phyloP scores from a whole-genome alignment of 2,113 vertebrate species.

The Spea bombifrons region DNA sequence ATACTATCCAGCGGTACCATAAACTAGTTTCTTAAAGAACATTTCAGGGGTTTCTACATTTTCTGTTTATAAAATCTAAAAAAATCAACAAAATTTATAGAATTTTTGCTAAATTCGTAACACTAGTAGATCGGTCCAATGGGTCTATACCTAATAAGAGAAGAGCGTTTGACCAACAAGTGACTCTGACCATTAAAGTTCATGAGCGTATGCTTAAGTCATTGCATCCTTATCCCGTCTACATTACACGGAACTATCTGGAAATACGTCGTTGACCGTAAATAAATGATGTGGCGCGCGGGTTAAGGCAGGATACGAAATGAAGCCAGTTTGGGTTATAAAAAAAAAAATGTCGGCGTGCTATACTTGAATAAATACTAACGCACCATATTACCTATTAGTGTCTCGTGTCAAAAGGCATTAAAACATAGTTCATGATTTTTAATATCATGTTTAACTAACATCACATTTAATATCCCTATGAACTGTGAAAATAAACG shows the following conservation, averaged over 20 bases:
- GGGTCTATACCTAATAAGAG: too few relatives aligned
- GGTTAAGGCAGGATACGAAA: slow-evolving; percentile 14
- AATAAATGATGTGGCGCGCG: slow-evolving; percentile 28
- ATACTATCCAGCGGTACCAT: too few relatives aligned
- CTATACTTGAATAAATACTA: slow-evolving; percentile 44
- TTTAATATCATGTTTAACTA: slow-evolving; percentile 39
- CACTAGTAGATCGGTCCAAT: too few relatives aligned
- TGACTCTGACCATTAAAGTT: too few relatives aligned
- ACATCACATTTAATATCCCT: slow-evolving; percentile 40
- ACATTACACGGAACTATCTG: slow-evolving; percentile 3
- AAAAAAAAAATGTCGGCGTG: slow-evolving; percentile 10
- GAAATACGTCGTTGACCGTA: slow-evolving; percentile 12
- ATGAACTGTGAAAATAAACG: slow-evolving; percentile 43
- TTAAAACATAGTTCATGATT: slow-evolving; percentile 45
- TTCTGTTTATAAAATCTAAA: too few relatives aligned
- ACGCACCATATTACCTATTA: slow-evolving; percentile 31
- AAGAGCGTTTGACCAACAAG: too few relatives aligned
- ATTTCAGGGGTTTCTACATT: too few relatives aligned
- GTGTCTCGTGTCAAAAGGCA: slow-evolving; percentile 39
- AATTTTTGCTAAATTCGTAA: too few relatives aligned
- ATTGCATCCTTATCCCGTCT: not conserved
- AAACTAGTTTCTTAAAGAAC: too few relatives aligned
- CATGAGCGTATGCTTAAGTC: not conserved
- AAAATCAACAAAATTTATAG: too few relatives aligned
- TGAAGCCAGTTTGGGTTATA: slow-evolving; percentile 14